Conservation (phyloP, 2,113 vertebrate species). For the Oreocharis arfaki region DNA sequence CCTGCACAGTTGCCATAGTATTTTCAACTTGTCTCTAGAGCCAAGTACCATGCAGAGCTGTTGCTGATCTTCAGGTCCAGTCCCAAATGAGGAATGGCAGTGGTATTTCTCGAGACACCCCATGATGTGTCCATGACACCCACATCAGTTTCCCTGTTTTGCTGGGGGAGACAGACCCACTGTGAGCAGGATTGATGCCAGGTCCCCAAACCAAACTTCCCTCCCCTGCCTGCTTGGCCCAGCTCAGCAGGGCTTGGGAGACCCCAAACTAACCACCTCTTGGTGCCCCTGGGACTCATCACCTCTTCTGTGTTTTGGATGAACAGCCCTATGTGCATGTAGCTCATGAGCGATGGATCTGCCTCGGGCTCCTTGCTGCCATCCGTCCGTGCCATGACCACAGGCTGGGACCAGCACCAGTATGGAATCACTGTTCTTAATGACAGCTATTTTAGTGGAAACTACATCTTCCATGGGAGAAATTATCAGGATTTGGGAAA, state of each 20-base stretch:
- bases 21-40: background rate
- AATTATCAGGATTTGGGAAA: background rate
- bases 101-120: rapidly evolving
- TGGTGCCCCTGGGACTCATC: background rate
- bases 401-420: conserved; percentile 8
- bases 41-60: background rate
- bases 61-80: background rate
- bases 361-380: background rate
- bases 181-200: rapidly evolving
- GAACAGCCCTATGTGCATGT: rapidly evolving
- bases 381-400: background rate
- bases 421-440: background rate
- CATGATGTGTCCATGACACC: background rate
- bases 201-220: background rate
- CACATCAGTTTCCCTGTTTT: background rate
- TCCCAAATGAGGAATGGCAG: background rate
- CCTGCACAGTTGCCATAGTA: rapidly evolving
- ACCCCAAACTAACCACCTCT: background rate
- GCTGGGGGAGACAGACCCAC: rapidly evolving
- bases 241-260: background rate
- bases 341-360: rapidly evolving
- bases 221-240: background rate
- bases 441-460: background rate
- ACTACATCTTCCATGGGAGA: background rate
- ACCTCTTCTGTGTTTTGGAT: background rate